These are phyloP conservation scores for Rhagonycha lutea DNA, from an alignment of 2,888 invertebrate genomes.

Conservation along the genomic window DNA sequence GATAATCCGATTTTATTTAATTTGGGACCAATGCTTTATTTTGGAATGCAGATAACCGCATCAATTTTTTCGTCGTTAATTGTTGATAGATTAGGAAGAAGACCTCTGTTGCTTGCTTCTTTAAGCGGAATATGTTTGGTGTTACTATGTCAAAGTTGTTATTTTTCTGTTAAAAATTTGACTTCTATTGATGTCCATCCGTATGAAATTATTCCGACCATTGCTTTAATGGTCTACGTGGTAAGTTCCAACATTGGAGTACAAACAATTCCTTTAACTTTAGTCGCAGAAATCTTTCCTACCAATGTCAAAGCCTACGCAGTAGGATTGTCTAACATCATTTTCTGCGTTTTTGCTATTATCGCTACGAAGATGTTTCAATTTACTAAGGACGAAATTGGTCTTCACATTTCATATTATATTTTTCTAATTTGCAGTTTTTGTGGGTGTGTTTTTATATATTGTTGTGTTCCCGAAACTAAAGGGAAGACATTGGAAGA, in stretches of 20 bases:
- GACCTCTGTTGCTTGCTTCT: conserved; percentile 63
- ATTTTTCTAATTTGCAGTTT: not conserved
- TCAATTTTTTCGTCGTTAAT: conserved; percentile 60
- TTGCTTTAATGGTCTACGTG: conserved; percentile 53
- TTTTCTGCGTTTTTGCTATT: conserved; percentile 54
- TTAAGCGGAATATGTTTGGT: conserved; percentile 48
- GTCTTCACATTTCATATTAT: conserved; percentile 60
- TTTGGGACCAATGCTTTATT: conserved; percentile 60
- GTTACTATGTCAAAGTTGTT: conserved; percentile 49
- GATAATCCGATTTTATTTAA: conserved; percentile 51
- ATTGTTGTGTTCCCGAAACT: conserved; percentile 50
- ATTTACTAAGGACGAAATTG: conserved; percentile 60
- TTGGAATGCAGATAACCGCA: conserved; percentile 60
- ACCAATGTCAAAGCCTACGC: conserved; percentile 59
- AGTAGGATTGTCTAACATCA: conserved; percentile 56
- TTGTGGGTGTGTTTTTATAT: not conserved
- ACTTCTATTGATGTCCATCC: conserved; percentile 37
- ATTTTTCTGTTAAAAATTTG: conserved; percentile 51
- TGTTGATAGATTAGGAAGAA: conserved; percentile 66
- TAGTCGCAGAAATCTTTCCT: conserved; percentile 59
- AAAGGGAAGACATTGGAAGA: conserved; percentile 69
- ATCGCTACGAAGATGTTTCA: conserved; percentile 54
- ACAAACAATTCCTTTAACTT: conserved; percentile 56
- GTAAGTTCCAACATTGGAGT: conserved; percentile 55
- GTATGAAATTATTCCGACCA: conserved; percentile 53